phyloP scores from a whole-genome alignment of 2,888 invertebrate genomes.

The Drosophila mayaguana region DNA sequence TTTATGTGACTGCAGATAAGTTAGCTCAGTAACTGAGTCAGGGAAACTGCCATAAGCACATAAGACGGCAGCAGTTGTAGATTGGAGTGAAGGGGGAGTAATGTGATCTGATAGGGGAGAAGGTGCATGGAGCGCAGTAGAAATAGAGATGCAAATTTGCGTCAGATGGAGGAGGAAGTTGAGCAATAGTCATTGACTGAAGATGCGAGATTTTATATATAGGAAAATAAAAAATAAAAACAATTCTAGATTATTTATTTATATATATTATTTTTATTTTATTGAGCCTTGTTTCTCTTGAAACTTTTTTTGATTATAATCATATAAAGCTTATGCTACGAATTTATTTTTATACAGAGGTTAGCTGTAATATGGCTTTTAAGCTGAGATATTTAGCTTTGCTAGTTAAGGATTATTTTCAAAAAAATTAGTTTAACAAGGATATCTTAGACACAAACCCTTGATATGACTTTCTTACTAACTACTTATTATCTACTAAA shows the following conservation, averaged over 20 bases:
- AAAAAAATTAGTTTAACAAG: no score
- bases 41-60: slow-evolving; percentile 9
- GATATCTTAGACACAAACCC: no score
- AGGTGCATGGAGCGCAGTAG: not conserved
- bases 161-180: not conserved
- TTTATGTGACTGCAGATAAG: slow-evolving; percentile 66
- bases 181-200: not conserved
- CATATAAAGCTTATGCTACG: no score
- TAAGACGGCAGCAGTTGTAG: not conserved
- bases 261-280: no score
- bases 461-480: no score
- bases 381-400: no score
- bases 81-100: not conserved
- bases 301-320: no score
- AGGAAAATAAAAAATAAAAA: not conserved
- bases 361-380: no score
- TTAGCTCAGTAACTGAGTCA: slow-evolving; percentile 33
- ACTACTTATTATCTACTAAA: no score
- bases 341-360: no score
- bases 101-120: not conserved
- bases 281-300: no score
- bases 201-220: not conserved
- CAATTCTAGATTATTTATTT: not conserved
- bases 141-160: not conserved
- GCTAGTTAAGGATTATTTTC: no score